Conservation (phyloP, 2,113 vertebrate species). For the Anoura caudifer region DNA sequence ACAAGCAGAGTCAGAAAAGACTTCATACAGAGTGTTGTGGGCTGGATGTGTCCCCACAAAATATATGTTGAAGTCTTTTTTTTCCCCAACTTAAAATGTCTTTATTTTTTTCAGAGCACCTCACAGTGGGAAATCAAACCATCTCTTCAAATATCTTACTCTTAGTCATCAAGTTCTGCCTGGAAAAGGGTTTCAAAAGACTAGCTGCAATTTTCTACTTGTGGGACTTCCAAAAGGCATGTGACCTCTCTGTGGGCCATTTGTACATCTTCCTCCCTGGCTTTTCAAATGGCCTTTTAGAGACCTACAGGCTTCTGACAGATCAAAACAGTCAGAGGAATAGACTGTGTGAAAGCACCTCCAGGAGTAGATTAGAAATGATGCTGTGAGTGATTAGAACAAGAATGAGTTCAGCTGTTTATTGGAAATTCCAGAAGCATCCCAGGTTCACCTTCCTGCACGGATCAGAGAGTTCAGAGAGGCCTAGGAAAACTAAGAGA, state of each 20-base stretch:
- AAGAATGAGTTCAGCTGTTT: neutral
- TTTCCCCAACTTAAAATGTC: neutral
- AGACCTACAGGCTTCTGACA: neutral
- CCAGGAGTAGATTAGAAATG: neutral
- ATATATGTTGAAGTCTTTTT: neutral
- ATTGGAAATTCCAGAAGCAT: neutral
- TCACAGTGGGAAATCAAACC: neutral
- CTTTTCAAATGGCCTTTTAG: neutral
- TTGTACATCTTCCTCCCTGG: neutral
- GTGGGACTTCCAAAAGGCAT: neutral
- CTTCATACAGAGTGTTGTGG: neutral
- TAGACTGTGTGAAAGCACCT: neutral
- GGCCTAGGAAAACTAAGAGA: neutral
- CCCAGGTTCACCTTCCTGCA: neutral
- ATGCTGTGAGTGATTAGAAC: neutral
- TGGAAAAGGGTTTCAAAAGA: conserved; percentile 10
- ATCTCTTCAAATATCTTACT: neutral
- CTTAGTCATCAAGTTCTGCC: conserved; percentile 9
- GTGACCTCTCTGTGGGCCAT: neutral
- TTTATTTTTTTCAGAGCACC: neutral
- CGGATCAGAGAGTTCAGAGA: neutral
- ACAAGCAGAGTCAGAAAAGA: neutral
- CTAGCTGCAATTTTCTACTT: neutral
- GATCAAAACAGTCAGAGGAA: conserved; percentile 45
- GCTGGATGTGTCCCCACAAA: neutral